Conservation (phyloP, 2,888 invertebrate genomes). For the Cerceris ruficornis region DNA sequence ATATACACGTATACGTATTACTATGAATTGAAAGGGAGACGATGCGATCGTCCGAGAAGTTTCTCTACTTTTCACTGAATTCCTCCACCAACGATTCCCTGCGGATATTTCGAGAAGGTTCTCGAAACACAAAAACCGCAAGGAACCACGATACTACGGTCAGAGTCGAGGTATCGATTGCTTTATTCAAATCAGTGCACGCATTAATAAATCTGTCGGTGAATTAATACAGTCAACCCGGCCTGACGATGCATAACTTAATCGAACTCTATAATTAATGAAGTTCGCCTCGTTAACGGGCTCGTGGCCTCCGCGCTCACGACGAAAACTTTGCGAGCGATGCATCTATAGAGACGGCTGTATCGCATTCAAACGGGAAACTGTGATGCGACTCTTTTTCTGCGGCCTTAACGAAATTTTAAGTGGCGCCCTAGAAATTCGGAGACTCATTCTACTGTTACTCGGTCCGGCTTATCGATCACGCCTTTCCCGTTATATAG, state of each 20-base stretch:
- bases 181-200: conserved; percentile 28
- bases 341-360: too few species aligned
- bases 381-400: neutral
- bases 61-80: too few species aligned
- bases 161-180: neutral
- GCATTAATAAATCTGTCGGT: conserved; percentile 48
- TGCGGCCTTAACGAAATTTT: neutral
- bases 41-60: too few species aligned
- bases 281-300: conserved; percentile 53
- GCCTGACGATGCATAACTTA: conserved; percentile 26
- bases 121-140: neutral
- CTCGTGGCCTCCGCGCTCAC: neutral
- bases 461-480: too few species aligned
- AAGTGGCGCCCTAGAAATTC: neutral
- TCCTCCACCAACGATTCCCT: too few species aligned
- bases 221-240: conserved; percentile 32
- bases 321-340: conserved; percentile 25
- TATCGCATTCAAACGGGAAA: neutral
- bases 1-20: too few species aligned
- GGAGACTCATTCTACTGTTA: too few species aligned
- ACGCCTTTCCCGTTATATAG: too few species aligned
- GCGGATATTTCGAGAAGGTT: too few species aligned
- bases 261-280: conserved; percentile 59
- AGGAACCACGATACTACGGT: neutral
- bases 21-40: too few species aligned